A percentile compares a stretch with the other conserved stretches of the same genome.
Evolutionary conservation across 2,113 vertebrate species (phyloP).

Genomic region (Athene cunicularia): DNA sequence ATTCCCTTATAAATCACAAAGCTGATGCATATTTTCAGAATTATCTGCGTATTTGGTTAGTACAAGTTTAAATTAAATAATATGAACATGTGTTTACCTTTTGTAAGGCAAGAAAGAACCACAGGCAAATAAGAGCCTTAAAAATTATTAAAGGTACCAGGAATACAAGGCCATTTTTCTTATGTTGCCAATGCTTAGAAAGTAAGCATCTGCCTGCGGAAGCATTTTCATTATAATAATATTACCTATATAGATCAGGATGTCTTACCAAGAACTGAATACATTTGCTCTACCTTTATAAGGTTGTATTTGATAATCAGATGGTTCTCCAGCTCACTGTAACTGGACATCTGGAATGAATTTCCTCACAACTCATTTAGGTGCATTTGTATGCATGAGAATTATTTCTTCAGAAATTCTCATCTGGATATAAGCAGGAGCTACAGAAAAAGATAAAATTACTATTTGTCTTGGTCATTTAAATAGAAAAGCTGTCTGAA

Average conservation of each 20-base stretch:
- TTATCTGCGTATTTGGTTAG: background rate
- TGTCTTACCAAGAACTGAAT: background rate
- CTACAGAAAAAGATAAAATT: background rate
- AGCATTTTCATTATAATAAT: background rate
- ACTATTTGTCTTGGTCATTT: background rate
- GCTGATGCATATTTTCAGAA: background rate
- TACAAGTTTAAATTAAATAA: background rate
- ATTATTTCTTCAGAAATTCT: background rate
- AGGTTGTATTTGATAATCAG: background rate
- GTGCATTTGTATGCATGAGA: background rate
- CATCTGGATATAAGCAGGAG: background rate
- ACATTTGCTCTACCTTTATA: background rate
- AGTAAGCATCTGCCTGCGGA: background rate
- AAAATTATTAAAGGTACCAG: background rate
- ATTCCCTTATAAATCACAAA: slow-evolving; percentile 36
- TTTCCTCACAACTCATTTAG: background rate
- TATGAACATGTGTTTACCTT: background rate
- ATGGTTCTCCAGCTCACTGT: background rate
- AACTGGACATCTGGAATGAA: background rate
- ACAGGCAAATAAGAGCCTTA: background rate
- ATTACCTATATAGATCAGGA: background rate
- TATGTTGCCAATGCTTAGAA: background rate
- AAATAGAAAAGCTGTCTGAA: background rate
- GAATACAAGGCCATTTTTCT: background rate
- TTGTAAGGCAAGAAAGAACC: background rate